A percentile compares a stretch with the other conserved stretches of the same genome.
These are phyloP conservation scores for Drosophila pachea DNA, from an alignment of 1,140 invertebrate species.

Conservation along the genomic window DNA sequence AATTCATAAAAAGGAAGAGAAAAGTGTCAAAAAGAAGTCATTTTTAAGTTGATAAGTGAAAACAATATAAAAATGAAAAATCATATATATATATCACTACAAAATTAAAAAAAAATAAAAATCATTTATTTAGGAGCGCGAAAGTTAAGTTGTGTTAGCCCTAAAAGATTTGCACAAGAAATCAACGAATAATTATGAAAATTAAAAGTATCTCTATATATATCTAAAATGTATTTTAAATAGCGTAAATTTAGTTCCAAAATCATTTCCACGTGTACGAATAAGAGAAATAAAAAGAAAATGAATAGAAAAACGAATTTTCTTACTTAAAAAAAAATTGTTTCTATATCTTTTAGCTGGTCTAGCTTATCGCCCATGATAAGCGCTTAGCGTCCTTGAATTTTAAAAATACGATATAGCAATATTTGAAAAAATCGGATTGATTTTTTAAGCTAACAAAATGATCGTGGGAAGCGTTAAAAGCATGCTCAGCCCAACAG, in stretches of 20 bases:
- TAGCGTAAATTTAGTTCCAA: constrained; percentile 69
- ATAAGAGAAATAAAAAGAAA: constrained; percentile 19
- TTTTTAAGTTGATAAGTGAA: constrained; percentile 45
- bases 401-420: no score
- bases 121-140: constrained; percentile 58
- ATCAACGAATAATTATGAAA: constrained; percentile 30
- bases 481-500: neutral
- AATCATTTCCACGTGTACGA: constrained; percentile 47
- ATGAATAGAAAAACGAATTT: constrained; percentile 31
- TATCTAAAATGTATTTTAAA: constrained; percentile 43
- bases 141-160: constrained; percentile 37
- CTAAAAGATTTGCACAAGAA: constrained; percentile 41
- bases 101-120: constrained; percentile 28
- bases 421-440: no score
- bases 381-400: no score
- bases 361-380: no score
- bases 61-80: constrained; percentile 9
- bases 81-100: no score
- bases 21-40: constrained; percentile 67
- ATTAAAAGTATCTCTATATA: constrained; percentile 4
- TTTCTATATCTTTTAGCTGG: no score
- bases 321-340: no score
- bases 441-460: neutral
- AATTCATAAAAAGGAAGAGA: constrained; percentile 17
- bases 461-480: no score